Base-by-base conservation (phyloP, 2,888 invertebrate species). In the Onthophagus sagittarius region DNA sequence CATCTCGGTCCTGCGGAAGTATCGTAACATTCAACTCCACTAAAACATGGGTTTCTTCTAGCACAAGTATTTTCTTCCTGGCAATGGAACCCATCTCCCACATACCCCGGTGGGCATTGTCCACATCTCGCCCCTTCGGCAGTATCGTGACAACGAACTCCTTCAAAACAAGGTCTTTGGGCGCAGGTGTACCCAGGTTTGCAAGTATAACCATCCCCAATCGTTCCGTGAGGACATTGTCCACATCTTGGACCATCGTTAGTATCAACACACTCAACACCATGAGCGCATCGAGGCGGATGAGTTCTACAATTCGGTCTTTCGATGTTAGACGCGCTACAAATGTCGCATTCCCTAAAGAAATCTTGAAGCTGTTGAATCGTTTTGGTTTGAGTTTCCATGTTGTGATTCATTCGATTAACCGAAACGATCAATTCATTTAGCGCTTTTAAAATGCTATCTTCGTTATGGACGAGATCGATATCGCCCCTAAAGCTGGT, bases 341-440 rank as follows among this genome's bases (percentile, higher is more conserved):
- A 93, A 74, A 90, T 89, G 78, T 93, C 93, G 84, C 96, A 96
- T 79, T 93, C 91, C 80, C 93, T 92, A 75, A 96, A 86, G 72
- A 94, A 87, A 75, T 89, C 88, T 39, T 92, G 89, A 71, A 96
- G 87, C 77, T 88, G 87, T 74, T 91, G 89, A 15, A 94, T 92
- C 80, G 92, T 93, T 75, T 89, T 87, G 69, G 89, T 88, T 84
- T 93, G 92, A 75, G 90, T 88, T 77, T 88, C 90, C 73, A 94
- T 87, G 85, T 94, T 93, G 75, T 89, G 88, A 78, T 92, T 91
- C 63, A 96, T 88, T 72, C 89, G 84, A 81, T 91, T 92, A n/a
- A 91, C 90, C 69, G 90, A 87, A 77, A 87, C 87, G 81, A 92
- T 90, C 76, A 93, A 86, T 79, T 90, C 88, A 82, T 90, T 90